phyloP scores from a whole-genome alignment of 2,797 vertebrate genomes.

The Coranthus polyacanthus region DNA sequence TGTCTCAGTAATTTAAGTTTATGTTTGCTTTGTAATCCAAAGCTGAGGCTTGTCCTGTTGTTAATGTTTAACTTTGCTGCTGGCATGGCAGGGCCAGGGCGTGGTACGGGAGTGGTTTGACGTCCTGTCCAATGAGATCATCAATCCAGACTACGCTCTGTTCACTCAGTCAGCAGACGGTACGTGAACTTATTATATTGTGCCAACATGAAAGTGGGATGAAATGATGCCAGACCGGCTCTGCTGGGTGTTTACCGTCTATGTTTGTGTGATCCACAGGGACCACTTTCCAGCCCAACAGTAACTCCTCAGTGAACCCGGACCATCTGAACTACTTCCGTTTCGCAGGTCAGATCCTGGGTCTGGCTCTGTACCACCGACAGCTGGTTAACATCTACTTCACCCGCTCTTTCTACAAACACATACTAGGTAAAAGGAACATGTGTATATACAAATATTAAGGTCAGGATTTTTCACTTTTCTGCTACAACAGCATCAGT shows the following conservation, averaged over 20 bases:
- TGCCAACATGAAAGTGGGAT: too few species aligned
- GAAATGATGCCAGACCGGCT: background rate
- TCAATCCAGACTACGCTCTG: slow-evolving; percentile 97
- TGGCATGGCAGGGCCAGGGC: slow-evolving; percentile 91
- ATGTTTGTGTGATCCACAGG: slow-evolving; percentile 79
- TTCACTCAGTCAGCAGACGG: slow-evolving; percentile 99
- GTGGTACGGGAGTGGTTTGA: slow-evolving; percentile 99
- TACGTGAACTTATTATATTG: slow-evolving; percentile 61
- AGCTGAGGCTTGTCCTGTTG: background rate
- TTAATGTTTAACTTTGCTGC: background rate
- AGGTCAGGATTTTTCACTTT: background rate
- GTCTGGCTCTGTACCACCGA: slow-evolving; percentile 95
- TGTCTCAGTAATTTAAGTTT: too few species aligned
- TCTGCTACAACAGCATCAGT: too few species aligned
- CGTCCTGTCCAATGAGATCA: slow-evolving; percentile 97
- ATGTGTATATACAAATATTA: background rate
- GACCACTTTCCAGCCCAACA: slow-evolving; percentile 99
- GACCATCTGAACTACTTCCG: slow-evolving; percentile 98
- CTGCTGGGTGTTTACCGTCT: background rate
- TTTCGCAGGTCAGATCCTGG: slow-evolving; percentile 97
- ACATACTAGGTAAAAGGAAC: slow-evolving; percentile 92
- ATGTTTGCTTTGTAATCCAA: too few species aligned
- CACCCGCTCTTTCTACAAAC: slow-evolving; percentile 99
- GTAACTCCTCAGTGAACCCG: slow-evolving; percentile 98
- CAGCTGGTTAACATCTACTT: slow-evolving; percentile 99